phyloP scores from a whole-genome alignment of 2,797 vertebrate species.

The Petrocephalus sullivani region DNA sequence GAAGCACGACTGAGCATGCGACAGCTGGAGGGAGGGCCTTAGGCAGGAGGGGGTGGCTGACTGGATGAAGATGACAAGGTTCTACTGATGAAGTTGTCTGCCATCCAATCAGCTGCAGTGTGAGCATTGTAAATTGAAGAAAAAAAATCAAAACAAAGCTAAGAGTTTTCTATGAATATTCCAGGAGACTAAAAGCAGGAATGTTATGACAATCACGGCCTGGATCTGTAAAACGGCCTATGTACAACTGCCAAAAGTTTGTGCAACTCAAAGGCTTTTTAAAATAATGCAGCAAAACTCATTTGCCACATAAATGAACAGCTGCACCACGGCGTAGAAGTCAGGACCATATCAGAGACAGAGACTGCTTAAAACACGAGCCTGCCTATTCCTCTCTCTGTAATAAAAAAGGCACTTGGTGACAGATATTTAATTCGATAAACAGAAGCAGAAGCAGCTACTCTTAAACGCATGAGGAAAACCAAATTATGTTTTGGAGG shows the following conservation, averaged over 20 bases:
- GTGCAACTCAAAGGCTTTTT: background rate
- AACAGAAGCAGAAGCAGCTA: background rate
- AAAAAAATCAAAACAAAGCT: background rate
- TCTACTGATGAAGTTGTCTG: background rate
- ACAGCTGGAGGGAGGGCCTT: background rate
- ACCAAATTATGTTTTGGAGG: conserved; percentile 32
- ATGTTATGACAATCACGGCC: background rate
- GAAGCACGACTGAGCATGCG: background rate
- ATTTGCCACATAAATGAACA: background rate
- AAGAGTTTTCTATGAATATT: background rate
- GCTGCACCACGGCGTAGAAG: background rate
- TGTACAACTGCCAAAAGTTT: background rate
- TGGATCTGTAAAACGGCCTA: background rate
- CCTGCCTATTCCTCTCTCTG: background rate
- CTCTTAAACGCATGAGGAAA: conserved; percentile 23
- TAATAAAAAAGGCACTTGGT: background rate
- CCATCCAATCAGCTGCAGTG: background rate
- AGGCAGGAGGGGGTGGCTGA: background rate
- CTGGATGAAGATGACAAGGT: background rate
- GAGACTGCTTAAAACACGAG: background rate
- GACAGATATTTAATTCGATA: background rate
- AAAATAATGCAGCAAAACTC: background rate
- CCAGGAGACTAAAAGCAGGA: background rate
- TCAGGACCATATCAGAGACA: background rate
- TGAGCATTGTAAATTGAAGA: background rate